A percentile compares a stretch with the other conserved stretches of the same genome.
These are phyloP conservation scores for Neoitamus cyanurus DNA, from an alignment of 2,888 invertebrate species.

Conservation along the genomic window DNA sequence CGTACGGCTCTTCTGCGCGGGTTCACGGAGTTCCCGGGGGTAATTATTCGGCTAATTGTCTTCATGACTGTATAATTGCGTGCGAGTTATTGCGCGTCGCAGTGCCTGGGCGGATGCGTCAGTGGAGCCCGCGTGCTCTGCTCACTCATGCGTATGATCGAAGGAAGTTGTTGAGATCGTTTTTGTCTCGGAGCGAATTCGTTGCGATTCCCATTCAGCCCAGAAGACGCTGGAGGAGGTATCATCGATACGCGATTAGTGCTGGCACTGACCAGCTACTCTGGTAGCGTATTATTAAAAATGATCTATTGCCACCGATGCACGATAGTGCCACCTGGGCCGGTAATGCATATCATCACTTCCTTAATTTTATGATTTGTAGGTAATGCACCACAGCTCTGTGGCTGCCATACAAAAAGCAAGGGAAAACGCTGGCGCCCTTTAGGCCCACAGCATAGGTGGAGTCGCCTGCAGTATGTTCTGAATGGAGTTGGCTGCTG, in stretches of 20 bases:
- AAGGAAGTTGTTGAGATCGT: not conserved
- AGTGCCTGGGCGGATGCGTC: not conserved
- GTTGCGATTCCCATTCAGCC: not conserved
- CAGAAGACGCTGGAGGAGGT: not conserved
- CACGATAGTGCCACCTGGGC: constrained; percentile 24
- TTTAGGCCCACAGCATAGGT: not conserved
- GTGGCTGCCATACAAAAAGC: not conserved
- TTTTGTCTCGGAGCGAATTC: not conserved
- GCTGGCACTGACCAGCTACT: not conserved
- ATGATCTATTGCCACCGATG: constrained; percentile 26
- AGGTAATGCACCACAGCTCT: constrained; percentile 20
- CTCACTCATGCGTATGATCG: constrained; percentile 25
- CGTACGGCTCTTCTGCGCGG: not conserved
- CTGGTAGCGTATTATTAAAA: constrained; percentile 36
- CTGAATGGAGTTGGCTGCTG: not conserved
- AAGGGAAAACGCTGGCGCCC: not conserved
- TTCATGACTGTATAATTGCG: constrained; percentile 39
- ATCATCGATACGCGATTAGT: constrained; percentile 1
- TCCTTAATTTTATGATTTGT: constrained; percentile 45
- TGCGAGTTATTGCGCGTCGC: constrained; percentile 12
- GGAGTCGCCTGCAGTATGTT: not conserved
- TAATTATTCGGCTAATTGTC: constrained; percentile 38
- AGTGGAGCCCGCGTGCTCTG: not conserved
- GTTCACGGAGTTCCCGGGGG: not conserved
- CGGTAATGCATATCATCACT: constrained; percentile 41